Base-by-base conservation (phyloP, 2,113 vertebrate genomes). In the Pollimyrus isidori region DNA sequence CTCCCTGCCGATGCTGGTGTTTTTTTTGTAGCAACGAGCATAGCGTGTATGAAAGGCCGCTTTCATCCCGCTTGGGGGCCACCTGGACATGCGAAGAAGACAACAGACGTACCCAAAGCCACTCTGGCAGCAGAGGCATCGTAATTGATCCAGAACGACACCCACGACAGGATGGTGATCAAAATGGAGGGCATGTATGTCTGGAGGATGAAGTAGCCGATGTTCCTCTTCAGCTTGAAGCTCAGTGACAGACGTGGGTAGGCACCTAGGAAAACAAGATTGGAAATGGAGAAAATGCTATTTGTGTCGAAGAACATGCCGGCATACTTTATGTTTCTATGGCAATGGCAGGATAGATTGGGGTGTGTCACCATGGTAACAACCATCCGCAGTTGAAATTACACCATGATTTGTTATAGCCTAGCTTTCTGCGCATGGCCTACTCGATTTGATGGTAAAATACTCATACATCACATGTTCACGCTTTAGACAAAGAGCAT, bases 101-200 rank as follows among this genome's bases (percentile, higher is more conserved):
- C 19, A 48, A 48, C 30, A 73, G 52, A 92, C 95, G 89, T 98
- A 99, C 98, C 98, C 93, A 99, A 97, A 91, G 98, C 98, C 91
- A 99, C 98, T 96, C 98, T 96, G 91, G 98, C 98, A 86, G 98
- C 98, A 50, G 98, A 99, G 89, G 98, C 98, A 89, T 99, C 98
- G 10, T 99, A 99, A 94, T 99, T 99, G 94, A 99, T 99, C 98
- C 98, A 99, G 96, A 99, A 99, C 53, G 98, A 99, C 89, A 99
- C 98, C 98, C 98, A 99, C 83, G 98, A 99, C 89, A 99, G 95
- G 94, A 99, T 99, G 89, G 98, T 99, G 94, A 99, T 99, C 93
- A 99, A 96, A 92, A 98, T 99, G 87, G 98, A 99, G 93, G 98
- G 98, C 98, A 99, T 99, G 94, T 99, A 99, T 1, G 98, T 99